A percentile compares a stretch with the other conserved stretches of the same genome.
Conservation (phyloP, 2,888 invertebrate species). For the Drymonia ruficornis region DNA sequence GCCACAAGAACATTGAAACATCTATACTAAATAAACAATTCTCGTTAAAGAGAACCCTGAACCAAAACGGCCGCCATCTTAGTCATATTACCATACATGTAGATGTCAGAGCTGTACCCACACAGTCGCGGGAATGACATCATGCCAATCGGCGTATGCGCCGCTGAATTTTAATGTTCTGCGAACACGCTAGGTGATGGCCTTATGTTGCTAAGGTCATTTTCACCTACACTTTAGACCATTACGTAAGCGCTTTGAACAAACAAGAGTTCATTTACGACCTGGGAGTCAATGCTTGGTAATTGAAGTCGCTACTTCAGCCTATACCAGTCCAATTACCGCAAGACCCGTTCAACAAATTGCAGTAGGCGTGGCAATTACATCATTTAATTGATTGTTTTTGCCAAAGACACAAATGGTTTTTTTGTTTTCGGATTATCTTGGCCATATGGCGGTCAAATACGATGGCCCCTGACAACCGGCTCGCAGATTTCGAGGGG, state of each 20-base stretch:
- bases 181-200: slow-evolving; percentile 53
- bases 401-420: slow-evolving; percentile 14
- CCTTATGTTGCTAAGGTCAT: slow-evolving; percentile 52
- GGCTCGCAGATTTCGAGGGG: slow-evolving; percentile 50
- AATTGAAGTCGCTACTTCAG: neutral
- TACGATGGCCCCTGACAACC: slow-evolving; percentile 26
- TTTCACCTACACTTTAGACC: slow-evolving; percentile 28
- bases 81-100: slow-evolving; percentile 77
- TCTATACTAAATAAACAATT: slow-evolving; percentile 44
- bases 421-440: slow-evolving; percentile 18
- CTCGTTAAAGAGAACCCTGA: slow-evolving; percentile 58
- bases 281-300: neutral
- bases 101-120: slow-evolving; percentile 50
- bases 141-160: slow-evolving; percentile 55
- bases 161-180: slow-evolving; percentile 70
- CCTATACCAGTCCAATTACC: slow-evolving; percentile 8
- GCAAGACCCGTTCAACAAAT: slow-evolving; percentile 8
- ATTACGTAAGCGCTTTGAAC: slow-evolving; percentile 46
- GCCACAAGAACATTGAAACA: slow-evolving; percentile 29
- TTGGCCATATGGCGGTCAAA: slow-evolving; percentile 56
- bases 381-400: slow-evolving; percentile 33
- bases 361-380: slow-evolving; percentile 24
- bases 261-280: slow-evolving; percentile 24
- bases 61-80: slow-evolving; percentile 64
- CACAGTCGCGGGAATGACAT: slow-evolving; percentile 68